Percentiles rank a stretch among this genome's conserved stretches.
These are phyloP conservation scores for Lucilia sericata DNA, from an alignment of 1,140 invertebrate genomes.

Conservation along the genomic window DNA sequence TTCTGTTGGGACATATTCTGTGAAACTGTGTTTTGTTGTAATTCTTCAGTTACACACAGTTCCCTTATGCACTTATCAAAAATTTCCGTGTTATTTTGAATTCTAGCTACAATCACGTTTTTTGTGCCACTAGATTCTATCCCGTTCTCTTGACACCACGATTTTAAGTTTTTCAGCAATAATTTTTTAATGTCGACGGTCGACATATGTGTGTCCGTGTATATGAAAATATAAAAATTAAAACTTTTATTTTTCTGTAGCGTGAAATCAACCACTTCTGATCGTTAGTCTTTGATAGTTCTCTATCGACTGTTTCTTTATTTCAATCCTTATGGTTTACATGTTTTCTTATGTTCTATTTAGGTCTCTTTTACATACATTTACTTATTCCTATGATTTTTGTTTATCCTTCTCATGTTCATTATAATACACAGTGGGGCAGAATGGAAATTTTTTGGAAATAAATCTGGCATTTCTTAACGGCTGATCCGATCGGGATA, in stretches of 20 bases:
- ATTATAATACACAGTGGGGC: too few relatives aligned
- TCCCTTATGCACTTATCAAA: not conserved
- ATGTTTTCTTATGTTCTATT: conserved; percentile 3
- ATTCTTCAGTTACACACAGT: too few relatives aligned
- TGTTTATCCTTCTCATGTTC: too few relatives aligned
- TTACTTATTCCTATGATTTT: too few relatives aligned
- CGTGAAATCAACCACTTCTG: conserved; percentile 2
- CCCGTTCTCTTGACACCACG: conserved; percentile 1
- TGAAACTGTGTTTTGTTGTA: too few relatives aligned
- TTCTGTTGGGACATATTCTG: not conserved
- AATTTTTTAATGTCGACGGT: too few relatives aligned
- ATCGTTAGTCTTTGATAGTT: not conserved
- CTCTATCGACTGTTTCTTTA: not conserved
- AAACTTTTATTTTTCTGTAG: not conserved
- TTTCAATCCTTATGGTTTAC: conserved; percentile 8
- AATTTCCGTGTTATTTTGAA: conserved; percentile 2
- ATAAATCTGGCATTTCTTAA: too few relatives aligned
- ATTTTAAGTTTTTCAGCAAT: not conserved
- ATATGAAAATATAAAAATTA: too few relatives aligned
- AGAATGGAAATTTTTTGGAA: too few relatives aligned
- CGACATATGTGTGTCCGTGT: too few relatives aligned
- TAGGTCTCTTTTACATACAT: conserved; percentile 13
- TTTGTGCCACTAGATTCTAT: conserved; percentile 9
- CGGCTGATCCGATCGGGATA: too few relatives aligned
- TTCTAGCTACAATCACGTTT: not conserved